These are phyloP conservation scores for Caenorhabditis auriculariae DNA, from an alignment of 2,888 invertebrate species.

Conservation along the genomic window DNA sequence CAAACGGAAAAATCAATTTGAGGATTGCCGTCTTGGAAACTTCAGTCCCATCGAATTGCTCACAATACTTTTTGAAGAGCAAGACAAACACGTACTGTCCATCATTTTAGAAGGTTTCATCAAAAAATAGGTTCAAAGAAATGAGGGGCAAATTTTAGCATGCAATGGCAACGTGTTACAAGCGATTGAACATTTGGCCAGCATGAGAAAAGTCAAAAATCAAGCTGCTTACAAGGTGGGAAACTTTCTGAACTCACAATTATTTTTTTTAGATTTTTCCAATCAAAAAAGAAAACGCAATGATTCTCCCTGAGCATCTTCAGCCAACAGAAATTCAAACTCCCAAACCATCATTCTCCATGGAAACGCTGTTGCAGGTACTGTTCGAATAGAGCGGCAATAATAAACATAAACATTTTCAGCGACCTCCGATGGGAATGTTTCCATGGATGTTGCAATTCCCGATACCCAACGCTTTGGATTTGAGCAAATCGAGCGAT, in stretches of 20 bases:
- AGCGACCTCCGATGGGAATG: slow-evolving; percentile 2
- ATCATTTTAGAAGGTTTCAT: slow-evolving; percentile 76
- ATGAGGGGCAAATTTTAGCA: too few relatives aligned
- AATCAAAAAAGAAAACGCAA: slow-evolving; percentile 1
- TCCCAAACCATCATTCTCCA: slow-evolving; percentile 20
- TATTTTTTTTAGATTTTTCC: too few relatives aligned
- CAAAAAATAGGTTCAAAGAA: background rate
- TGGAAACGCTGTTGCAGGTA: slow-evolving; percentile 36
- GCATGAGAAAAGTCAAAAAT: slow-evolving; percentile 22
- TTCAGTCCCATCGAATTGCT: slow-evolving; percentile 77
- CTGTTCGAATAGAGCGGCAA: background rate
- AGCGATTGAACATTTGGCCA: slow-evolving; percentile 81
- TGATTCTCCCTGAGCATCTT: too few relatives aligned
- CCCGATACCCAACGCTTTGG: slow-evolving; percentile 3
- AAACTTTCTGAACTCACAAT: background rate
- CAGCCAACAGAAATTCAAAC: background rate
- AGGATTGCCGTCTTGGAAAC: slow-evolving; percentile 41
- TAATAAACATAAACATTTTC: slow-evolving; percentile 6
- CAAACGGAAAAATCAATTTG: background rate
- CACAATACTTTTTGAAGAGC: slow-evolving; percentile 80
- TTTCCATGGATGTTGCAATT: slow-evolving; percentile 21
- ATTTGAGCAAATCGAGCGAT: slow-evolving; percentile 8
- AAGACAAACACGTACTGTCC: slow-evolving; percentile 76
- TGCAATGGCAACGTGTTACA: slow-evolving; percentile 88
- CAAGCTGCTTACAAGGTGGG: slow-evolving; percentile 2